Evolutionary conservation across 1,140 invertebrate genomes (phyloP), one percentile per base, ranked within the genome.

Genomic region (Anoplophora glabripennis): DNA sequence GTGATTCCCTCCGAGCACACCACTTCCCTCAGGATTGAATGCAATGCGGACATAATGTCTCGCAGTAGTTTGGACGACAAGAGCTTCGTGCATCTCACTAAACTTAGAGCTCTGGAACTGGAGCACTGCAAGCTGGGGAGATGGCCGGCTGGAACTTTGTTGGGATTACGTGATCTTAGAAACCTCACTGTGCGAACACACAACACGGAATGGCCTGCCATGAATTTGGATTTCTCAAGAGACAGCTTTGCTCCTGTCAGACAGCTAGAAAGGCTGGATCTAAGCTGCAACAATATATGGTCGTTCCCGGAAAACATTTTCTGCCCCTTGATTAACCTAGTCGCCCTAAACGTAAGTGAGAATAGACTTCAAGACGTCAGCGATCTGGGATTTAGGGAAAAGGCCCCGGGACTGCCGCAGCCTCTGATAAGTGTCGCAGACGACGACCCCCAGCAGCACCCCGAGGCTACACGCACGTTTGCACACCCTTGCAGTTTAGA

Each of bases 271-370:
- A 83, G 87, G 60, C 80, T 96, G 48, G 93, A 96, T 75, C 76
- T 96, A 33, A 92, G 90, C 67, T 86, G 84, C 65, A 94, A 94
- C 73, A 93, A 93, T 72, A 89, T 96, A 63, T 91, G 89, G 86
- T 87, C 89, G 12, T 84, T 96, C 70, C 91, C 92, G 1, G 87
- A 89, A 64, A 87, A 87, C 57, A 78, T 92, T 12, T 93, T 95
- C 72, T 95, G 93, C 72, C 83, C 89, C 0, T 74, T 94, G 51
- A 84, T 83, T 1, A 90, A 88, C 68, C 78, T 94, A 56, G 83
- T 90, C 28, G 82, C 80, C 47, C 76, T 93, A 47, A 93, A 93
- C 70, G 84, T 92, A 38, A 93, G 92, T 40, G 84, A 86, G 68
- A 96, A 96, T 77, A 83, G 89, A 65, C 75, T 94, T 61, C 87